Conservation (phyloP, 2,113 vertebrate species). For the Arenaria interpres region DNA sequence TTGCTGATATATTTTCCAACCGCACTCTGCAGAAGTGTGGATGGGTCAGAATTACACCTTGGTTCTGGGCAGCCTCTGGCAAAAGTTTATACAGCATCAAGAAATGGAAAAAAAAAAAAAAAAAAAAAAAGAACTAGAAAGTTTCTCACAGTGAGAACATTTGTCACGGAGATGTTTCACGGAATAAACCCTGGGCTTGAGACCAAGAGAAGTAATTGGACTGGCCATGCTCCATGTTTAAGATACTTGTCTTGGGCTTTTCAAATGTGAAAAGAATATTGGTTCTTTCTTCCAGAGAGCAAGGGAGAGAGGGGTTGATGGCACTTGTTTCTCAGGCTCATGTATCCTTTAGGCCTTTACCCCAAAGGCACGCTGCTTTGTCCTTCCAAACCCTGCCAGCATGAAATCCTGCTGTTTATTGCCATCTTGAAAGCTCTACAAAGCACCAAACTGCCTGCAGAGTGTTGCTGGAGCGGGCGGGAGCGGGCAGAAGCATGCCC, state of each 20-base stretch:
- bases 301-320: neutral
- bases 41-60: conserved; percentile 51
- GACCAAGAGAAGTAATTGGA: conserved; percentile 71
- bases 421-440: neutral
- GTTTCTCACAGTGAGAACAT: conserved; percentile 63
- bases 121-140: conserved; percentile 47
- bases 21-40: neutral
- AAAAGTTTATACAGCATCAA: conserved; percentile 47
- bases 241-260: conserved; percentile 38
- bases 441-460: rapidly evolving
- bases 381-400: neutral
- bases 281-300: conserved; percentile 7
- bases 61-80: conserved; percentile 46
- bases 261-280: conserved; percentile 10
- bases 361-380: neutral
- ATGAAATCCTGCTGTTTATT: neutral
- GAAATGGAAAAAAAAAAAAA: conserved; percentile 12
- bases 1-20: conserved; percentile 54
- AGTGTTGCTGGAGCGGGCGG: neutral
- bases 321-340: neutral
- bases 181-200: conserved; percentile 64
- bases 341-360: neutral
- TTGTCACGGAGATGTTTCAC: conserved; percentile 68
- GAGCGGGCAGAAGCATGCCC: neutral
- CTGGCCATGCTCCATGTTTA: conserved; percentile 52